Percentiles rank a stretch among this genome's conserved stretches.
These are phyloP conservation scores for Plebejus melissa DNA, from an alignment of 2,888 invertebrate genomes.

Conservation along the genomic window DNA sequence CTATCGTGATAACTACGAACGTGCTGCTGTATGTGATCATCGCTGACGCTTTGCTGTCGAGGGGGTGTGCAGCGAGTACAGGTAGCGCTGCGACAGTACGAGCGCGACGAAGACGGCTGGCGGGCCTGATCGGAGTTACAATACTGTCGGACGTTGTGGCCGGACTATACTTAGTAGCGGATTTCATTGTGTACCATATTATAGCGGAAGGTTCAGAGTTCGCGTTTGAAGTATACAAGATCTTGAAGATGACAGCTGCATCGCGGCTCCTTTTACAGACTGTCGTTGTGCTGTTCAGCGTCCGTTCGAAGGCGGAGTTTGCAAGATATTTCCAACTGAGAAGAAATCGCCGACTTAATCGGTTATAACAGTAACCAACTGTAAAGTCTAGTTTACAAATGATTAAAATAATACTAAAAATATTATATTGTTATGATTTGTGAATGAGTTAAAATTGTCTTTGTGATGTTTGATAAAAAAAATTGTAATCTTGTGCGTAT, in stretches of 20 bases:
- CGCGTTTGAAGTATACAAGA: background rate
- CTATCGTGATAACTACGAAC: background rate
- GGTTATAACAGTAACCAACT: background rate
- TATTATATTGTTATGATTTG: too few relatives aligned
- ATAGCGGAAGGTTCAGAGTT: background rate
- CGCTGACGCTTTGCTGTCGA: background rate
- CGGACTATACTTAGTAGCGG: background rate
- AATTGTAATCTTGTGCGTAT: too few relatives aligned
- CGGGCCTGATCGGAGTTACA: background rate
- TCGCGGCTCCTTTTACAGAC: background rate
- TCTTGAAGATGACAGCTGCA: background rate
- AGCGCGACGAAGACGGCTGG: background rate
- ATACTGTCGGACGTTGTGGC: background rate
- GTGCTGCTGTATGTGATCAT: conserved; percentile 5
- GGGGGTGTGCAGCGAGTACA: background rate
- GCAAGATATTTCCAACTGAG: background rate
- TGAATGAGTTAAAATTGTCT: too few relatives aligned
- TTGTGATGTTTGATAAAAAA: too few relatives aligned
- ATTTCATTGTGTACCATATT: background rate
- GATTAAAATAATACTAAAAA: too few relatives aligned
- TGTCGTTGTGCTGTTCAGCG: background rate
- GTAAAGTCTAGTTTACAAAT: too few relatives aligned
- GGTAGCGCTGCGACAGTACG: background rate
- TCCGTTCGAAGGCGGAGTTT: background rate
- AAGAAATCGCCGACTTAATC: background rate